Evolutionary conservation across 2,888 invertebrate genomes (phyloP).

Genomic region (Nemurella pictetii): DNA sequence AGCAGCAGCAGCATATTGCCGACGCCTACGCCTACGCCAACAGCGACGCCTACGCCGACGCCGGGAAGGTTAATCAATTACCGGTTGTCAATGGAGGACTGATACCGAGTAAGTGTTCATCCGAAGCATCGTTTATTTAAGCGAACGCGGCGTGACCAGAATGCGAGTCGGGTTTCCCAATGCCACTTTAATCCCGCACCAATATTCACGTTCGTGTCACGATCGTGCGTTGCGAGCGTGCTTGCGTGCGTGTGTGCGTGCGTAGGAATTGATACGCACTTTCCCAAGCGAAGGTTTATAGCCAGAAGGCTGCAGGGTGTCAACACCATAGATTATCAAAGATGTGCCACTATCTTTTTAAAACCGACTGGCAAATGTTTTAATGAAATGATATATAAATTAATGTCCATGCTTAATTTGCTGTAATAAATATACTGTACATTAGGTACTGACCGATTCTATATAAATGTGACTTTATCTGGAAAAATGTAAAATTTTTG

Average conservation of each 20-base stretch:
- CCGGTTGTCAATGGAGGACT: neutral
- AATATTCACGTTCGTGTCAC: neutral
- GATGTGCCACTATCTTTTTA: too few species aligned
- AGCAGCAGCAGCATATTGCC: neutral
- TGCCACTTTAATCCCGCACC: neutral
- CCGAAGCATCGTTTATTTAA: neutral
- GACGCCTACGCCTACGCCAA: neutral
- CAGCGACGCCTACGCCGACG: neutral
- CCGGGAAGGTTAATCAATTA: neutral
- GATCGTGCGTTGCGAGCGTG: too few species aligned
- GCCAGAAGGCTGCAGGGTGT: too few species aligned
- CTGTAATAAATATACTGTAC: too few species aligned
- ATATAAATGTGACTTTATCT: too few species aligned
- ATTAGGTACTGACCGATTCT: too few species aligned
- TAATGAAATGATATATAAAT: too few species aligned
- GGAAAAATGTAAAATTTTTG: too few species aligned
- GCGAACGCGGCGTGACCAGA: neutral
- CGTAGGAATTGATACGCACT: neutral
- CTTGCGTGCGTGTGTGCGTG: neutral
- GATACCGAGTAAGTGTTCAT: neutral
- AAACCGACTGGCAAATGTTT: too few species aligned
- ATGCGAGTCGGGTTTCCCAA: neutral
- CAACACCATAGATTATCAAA: too few species aligned
- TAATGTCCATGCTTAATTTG: too few species aligned
- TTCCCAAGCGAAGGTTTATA: too few species aligned